Evolutionary conservation across 2,797 vertebrate species (phyloP).

Genomic region (Botia almorhae): DNA sequence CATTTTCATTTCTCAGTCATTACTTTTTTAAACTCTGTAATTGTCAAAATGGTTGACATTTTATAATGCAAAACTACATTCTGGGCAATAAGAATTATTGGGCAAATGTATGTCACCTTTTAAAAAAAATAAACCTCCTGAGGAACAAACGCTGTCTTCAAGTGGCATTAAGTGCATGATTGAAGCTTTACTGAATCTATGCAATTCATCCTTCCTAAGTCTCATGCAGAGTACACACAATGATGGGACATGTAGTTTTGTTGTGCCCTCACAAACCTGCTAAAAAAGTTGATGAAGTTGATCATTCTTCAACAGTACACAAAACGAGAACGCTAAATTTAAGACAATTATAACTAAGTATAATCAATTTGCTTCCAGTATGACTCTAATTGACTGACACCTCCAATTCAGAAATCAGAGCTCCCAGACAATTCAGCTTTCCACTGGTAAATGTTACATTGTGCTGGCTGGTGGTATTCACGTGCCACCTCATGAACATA

Average conservation of each 20-base stretch:
- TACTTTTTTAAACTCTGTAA: neutral
- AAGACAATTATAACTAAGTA: no score
- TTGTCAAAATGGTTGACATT: constrained; percentile 28
- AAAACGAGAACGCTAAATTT: no score
- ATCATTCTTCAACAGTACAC: no score
- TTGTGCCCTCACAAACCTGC: no score
- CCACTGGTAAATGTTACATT: neutral
- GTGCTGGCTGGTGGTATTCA: neutral
- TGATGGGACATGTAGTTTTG: no score
- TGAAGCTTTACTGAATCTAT: neutral
- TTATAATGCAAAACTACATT: constrained; percentile 12
- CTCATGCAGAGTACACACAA: no score
- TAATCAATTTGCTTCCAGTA: no score
- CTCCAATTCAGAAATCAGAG: neutral
- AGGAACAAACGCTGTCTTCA: neutral
- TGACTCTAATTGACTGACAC: no score
- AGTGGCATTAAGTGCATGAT: neutral
- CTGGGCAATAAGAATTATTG: neutral
- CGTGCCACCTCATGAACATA: neutral
- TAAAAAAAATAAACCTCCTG: neutral
- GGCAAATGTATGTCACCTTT: constrained; percentile 15
- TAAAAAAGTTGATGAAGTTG: no score
- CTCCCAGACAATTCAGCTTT: neutral
- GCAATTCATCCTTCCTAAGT: neutral
- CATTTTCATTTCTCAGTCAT: neutral